Evolutionary conservation across 1,140 invertebrate genomes (phyloP).

Genomic region (Drosophila subobscura): DNA sequence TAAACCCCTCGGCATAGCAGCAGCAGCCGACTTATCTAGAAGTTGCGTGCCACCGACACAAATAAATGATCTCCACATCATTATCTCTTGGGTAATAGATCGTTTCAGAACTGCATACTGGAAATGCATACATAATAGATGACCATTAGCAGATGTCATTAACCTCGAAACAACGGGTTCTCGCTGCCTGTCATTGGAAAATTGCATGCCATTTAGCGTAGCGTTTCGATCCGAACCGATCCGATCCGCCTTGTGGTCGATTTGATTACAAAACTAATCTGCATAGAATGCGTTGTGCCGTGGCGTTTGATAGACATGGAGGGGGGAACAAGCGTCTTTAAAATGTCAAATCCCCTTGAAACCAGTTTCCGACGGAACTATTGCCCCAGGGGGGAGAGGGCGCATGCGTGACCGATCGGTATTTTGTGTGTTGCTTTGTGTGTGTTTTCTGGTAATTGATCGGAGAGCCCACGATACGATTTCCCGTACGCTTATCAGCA

Average conservation of each 20-base stretch:
- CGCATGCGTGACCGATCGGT: slow-evolving; percentile 43
- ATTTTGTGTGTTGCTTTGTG: slow-evolving; percentile 11
- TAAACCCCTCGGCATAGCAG: no score
- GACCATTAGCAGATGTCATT: slow-evolving; percentile 37
- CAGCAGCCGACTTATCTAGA: no score
- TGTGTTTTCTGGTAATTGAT: slow-evolving; percentile 47
- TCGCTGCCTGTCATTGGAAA: slow-evolving; percentile 28
- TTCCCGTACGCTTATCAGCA: slow-evolving; percentile 43
- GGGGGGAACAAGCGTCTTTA: slow-evolving; percentile 17
- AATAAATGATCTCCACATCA: slow-evolving; percentile 24
- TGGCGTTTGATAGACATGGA: no score
- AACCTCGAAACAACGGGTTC: slow-evolving; percentile 58
- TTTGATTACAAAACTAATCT: slow-evolving; percentile 41
- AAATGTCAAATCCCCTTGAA: slow-evolving; percentile 30
- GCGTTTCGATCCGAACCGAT: no score
- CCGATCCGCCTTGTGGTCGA: slow-evolving; percentile 9
- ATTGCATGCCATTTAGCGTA: slow-evolving; percentile 12
- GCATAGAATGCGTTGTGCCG: slow-evolving; percentile 45
- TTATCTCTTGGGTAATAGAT: slow-evolving; percentile 34
- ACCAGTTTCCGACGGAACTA: slow-evolving; percentile 18
- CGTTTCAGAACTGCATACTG: slow-evolving; percentile 40
- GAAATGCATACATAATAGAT: slow-evolving; percentile 29
- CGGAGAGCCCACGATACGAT: slow-evolving; percentile 34
- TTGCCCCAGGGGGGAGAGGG: slow-evolving; percentile 14
- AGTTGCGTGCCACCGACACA: slow-evolving; percentile 11